Evolutionary conservation across 1,140 invertebrate species (phyloP), one percentile per base, ranked within the genome.

Genomic region (Drosophila erecta): DNA sequence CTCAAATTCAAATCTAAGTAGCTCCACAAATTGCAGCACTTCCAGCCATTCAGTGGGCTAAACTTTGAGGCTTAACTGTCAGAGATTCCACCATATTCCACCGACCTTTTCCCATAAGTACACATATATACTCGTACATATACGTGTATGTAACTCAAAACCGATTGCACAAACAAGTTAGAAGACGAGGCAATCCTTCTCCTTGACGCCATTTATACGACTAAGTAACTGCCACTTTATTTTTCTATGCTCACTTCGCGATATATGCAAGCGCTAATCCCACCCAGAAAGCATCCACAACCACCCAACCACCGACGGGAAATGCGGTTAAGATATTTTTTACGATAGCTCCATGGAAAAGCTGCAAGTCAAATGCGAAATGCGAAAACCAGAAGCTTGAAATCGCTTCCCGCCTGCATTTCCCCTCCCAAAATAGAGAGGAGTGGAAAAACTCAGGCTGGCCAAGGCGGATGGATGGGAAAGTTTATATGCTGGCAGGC

Each of bases 191-290:
- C 30, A 51, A 6, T 70, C 37, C 15, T 47, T 58, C 71, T 65
- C 40, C 65, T 76, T 64, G 49, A 40, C 72, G 72, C 64, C 65
- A 64, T 79, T 84, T 80, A 65, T 73, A 74, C 62, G 59, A 87
- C 81, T 86, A 86, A 81, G 83, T 81, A 81, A 87, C 81, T 87
- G 81, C 30, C 79, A 81, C 87, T 87, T 81, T 81, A 86, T 86
- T 87, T 86, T 77, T 58, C 73, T 40, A 41, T 53, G 47, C 51
- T 66, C 65, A 74, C 62, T 61, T 60, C 65, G 76, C 80, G 57
- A 79, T 72, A 76, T 75, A 67, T 85, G 77, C 81, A 58, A 79
- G 76, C 80, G 57, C 80, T 76, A 70, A 62, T 77, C 67, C 75
- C 30, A 58, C 74, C 55, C 61, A 54, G 54, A 22, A 74, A 14